These are phyloP conservation scores for Ashinkailepas kermadecensis DNA, from an alignment of 2,888 invertebrate species.

Conservation along the genomic window DNA sequence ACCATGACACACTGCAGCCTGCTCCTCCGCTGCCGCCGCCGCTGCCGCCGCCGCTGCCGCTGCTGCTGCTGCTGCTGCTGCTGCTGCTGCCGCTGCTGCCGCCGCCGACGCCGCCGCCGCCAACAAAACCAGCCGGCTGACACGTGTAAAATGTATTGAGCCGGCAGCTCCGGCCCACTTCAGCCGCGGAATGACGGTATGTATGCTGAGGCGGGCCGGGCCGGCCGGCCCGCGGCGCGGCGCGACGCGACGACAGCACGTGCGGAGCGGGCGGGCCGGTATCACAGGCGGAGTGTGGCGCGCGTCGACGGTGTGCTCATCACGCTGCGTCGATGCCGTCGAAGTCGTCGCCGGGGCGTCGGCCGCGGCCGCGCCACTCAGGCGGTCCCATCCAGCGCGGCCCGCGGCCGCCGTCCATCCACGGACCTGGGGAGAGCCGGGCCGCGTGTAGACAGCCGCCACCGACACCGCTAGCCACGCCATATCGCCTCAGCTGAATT, in stretches of 20 bases:
- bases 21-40: background rate
- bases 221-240: too few relatives aligned
- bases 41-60: background rate
- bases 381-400: background rate
- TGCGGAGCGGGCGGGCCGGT: background rate
- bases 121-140: background rate
- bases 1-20: background rate
- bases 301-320: too few relatives aligned
- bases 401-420: constrained; percentile 11
- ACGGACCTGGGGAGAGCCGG: background rate
- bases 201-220: too few relatives aligned
- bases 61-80: background rate
- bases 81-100: background rate
- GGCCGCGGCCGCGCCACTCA: background rate
- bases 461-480: too few relatives aligned
- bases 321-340: background rate
- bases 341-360: background rate
- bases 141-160: constrained; percentile 17
- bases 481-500: too few relatives aligned
- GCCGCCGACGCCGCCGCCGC: background rate
- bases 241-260: background rate
- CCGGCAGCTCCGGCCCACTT: background rate
- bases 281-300: constrained; percentile 3
- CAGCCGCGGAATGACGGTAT: too few relatives aligned
- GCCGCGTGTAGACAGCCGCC: too few relatives aligned